These are phyloP conservation scores for Gymnopithys bicolor DNA, from an alignment of 2,797 vertebrate genomes.

Conservation along the genomic window DNA sequence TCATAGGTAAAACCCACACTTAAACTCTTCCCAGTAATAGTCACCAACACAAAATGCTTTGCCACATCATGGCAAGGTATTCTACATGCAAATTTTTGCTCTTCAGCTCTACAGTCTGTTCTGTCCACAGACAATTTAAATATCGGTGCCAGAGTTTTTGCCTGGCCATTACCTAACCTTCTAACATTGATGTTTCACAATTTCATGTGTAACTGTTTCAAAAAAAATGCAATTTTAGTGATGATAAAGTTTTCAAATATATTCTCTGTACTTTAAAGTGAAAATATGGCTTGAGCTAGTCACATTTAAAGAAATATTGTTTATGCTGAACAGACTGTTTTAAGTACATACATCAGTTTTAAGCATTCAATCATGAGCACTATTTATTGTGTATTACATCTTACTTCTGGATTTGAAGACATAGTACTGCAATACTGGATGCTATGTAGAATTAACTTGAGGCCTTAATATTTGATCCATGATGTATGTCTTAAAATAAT, in stretches of 20 bases:
- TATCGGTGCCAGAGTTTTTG: not conserved
- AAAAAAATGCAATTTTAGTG: not conserved
- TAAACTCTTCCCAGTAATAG: not conserved
- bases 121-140: not conserved
- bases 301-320: not conserved
- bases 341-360: not conserved
- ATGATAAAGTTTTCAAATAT: not conserved
- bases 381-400: not conserved
- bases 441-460: not conserved
- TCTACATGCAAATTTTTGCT: not conserved
- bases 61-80: not conserved
- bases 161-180: not conserved
- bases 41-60: not conserved
- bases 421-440: not conserved
- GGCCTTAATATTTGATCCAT: not conserved
- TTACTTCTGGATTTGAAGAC: not conserved
- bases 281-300: not conserved
- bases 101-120: not conserved
- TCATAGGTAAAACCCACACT: not conserved
- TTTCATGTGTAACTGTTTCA: not conserved
- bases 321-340: not conserved
- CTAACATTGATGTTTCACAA: not conserved
- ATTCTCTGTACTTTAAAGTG: not conserved
- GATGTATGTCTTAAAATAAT: not conserved
- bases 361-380: not conserved